phyloP scores from a whole-genome alignment of 1,140 invertebrate species.

The Brevipalpus yothersi region DNA sequence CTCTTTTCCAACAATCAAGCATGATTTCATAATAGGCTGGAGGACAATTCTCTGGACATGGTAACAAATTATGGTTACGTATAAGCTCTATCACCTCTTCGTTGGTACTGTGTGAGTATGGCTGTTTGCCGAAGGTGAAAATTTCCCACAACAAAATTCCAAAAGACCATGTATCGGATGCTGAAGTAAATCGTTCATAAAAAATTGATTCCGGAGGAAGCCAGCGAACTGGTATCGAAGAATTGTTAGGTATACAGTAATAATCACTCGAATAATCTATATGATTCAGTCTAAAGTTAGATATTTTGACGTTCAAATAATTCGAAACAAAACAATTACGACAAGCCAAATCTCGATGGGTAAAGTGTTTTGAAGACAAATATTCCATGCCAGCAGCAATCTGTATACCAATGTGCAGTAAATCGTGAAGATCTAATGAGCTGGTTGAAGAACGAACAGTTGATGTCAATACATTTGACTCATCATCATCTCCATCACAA shows the following conservation, averaged over 20 bases:
- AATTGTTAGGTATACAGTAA: constrained; percentile 16
- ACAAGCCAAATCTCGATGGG: constrained; percentile 54
- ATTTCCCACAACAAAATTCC: constrained; percentile 94
- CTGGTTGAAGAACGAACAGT: constrained; percentile 43
- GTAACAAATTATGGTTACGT: constrained; percentile 58
- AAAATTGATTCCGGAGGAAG: constrained; percentile 94
- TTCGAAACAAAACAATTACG: constrained; percentile 53
- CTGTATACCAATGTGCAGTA: constrained; percentile 59
- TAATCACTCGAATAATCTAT: constrained; percentile 66
- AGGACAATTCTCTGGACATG: constrained; percentile 74
- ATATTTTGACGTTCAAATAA: neutral
- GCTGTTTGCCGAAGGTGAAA: constrained; percentile 81
- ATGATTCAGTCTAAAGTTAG: constrained; percentile 28
- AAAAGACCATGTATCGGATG: constrained; percentile 94
- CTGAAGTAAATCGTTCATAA: constrained; percentile 82
- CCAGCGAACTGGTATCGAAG: constrained; percentile 25
- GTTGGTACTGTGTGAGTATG: constrained; percentile 77
- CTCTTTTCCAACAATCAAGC: constrained; percentile 63
- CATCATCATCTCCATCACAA: constrained; percentile 42
- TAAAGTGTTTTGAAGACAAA: constrained; percentile 44
- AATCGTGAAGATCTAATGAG: constrained; percentile 47
- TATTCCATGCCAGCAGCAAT: constrained; percentile 87
- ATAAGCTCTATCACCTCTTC: constrained; percentile 92
- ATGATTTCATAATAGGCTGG: constrained; percentile 53
- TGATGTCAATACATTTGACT: neutral